Evolutionary conservation across 2,113 vertebrate genomes (phyloP).

Genomic region (Anguilla japonica): DNA sequence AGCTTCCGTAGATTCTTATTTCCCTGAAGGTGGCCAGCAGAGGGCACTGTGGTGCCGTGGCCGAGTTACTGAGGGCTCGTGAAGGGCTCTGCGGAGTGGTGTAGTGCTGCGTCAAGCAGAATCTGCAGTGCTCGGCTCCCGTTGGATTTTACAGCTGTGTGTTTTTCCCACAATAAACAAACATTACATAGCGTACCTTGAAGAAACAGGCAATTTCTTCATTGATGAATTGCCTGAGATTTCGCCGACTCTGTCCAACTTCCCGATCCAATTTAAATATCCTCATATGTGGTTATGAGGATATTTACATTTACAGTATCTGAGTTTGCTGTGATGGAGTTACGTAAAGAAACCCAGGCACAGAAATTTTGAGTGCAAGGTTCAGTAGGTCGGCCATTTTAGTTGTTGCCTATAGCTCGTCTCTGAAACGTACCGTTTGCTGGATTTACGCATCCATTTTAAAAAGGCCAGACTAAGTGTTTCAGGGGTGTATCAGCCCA

Average conservation of each 20-base stretch:
- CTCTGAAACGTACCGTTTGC: neutral
- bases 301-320: neutral
- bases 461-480: neutral
- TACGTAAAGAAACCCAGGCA: neutral
- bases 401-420: neutral
- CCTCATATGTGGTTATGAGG: neutral
- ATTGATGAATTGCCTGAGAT: too few relatives aligned
- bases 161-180: neutral
- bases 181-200: neutral
- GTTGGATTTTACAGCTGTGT: neutral
- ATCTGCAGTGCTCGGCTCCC: neutral
- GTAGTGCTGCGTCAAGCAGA: neutral
- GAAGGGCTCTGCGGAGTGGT: neutral
- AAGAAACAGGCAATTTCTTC: too few relatives aligned
- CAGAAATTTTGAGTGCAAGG: neutral
- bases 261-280: neutral
- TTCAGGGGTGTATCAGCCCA: neutral
- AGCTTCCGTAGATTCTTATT: neutral
- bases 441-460: neutral
- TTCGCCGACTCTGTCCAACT: neutral
- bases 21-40: slow-evolving; percentile 50
- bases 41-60: slow-evolving; percentile 61
- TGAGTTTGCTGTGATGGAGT: neutral
- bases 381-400: neutral
- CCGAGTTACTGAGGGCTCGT: neutral